phyloP scores from a whole-genome alignment of 2,113 vertebrate species.

The Suricata suricatta region DNA sequence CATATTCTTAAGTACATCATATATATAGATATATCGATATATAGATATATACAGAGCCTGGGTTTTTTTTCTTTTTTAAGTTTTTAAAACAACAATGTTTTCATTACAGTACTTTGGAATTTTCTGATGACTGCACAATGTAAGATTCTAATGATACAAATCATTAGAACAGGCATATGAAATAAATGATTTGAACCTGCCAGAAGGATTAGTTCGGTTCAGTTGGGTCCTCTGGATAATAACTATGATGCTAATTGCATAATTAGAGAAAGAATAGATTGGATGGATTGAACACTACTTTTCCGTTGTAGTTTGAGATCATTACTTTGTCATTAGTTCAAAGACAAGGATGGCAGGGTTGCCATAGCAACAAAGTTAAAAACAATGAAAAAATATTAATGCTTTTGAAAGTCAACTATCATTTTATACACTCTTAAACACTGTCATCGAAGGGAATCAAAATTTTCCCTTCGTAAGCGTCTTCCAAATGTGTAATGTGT shows the following conservation, averaged over 20 bases:
- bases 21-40: constrained; percentile 14
- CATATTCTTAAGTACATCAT: constrained; percentile 67
- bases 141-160: constrained; percentile 63
- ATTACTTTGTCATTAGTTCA: constrained; percentile 44
- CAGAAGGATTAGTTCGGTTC: constrained; percentile 61
- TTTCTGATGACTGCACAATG: constrained; percentile 65
- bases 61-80: constrained; percentile 44
- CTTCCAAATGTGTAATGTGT: not conserved
- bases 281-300: constrained; percentile 61
- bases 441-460: constrained; percentile 11
- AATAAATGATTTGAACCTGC: constrained; percentile 69
- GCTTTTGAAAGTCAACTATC: constrained; percentile 66
- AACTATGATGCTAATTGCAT: constrained; percentile 64
- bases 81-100: constrained; percentile 66
- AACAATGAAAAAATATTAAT: constrained; percentile 40
- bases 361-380: constrained; percentile 58
- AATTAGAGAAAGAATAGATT: constrained; percentile 68
- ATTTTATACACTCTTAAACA: constrained; percentile 62
- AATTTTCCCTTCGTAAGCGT: not conserved
- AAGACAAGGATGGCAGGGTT: constrained; percentile 64
- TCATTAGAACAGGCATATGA: constrained; percentile 56
- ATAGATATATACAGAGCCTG: constrained; percentile 48
- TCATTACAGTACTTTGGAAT: constrained; percentile 73
- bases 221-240: constrained; percentile 68
- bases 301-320: constrained; percentile 65